Percentiles rank a stretch among this genome's conserved stretches.
These are phyloP conservation scores for Botrylloides violaceus DNA, from an alignment of 23 tunicate genomes.

Conservation along the genomic window DNA sequence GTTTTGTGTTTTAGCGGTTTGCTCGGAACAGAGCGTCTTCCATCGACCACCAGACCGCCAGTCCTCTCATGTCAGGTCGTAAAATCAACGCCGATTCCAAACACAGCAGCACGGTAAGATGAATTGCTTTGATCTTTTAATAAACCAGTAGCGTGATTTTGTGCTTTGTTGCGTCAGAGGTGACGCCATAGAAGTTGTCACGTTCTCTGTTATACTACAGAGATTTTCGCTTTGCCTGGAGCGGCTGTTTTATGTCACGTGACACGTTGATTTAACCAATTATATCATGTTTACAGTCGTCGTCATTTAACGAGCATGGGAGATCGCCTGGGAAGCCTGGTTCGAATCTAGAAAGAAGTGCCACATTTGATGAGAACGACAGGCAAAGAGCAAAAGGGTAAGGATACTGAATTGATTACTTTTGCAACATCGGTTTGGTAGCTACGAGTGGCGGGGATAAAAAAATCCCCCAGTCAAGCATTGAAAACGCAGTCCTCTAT, in stretches of 20 bases:
- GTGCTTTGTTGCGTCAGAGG: no score
- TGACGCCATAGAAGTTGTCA: no score
- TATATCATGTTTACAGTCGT: background rate
- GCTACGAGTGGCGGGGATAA: no score
- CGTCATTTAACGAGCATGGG: constrained; percentile 9
- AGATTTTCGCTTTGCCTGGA: no score
- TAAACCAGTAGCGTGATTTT: background rate
- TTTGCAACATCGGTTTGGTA: no score
- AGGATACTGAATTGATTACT: background rate
- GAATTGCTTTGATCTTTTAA: no score
- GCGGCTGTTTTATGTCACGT: background rate
- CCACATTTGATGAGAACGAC: constrained; percentile 44
- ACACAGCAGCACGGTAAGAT: constrained; percentile 5
- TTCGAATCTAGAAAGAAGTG: constrained; percentile 19
- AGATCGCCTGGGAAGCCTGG: constrained; percentile 11
- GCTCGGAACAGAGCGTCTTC: constrained; percentile 22
- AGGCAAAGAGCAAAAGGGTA: constrained; percentile 33
- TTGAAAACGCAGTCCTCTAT: no score
- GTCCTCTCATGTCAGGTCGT: constrained; percentile 12
- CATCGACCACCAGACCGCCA: constrained; percentile 16
- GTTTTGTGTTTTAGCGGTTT: constrained; percentile 16
- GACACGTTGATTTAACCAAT: background rate
- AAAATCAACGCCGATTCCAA: constrained; percentile 8
- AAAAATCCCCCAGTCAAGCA: no score
- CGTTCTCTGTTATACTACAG: no score